Percentiles rank a stretch among this genome's conserved stretches.
Evolutionary conservation across 2,113 vertebrate genomes (phyloP).

Genomic region (Festucalex cinctus): DNA sequence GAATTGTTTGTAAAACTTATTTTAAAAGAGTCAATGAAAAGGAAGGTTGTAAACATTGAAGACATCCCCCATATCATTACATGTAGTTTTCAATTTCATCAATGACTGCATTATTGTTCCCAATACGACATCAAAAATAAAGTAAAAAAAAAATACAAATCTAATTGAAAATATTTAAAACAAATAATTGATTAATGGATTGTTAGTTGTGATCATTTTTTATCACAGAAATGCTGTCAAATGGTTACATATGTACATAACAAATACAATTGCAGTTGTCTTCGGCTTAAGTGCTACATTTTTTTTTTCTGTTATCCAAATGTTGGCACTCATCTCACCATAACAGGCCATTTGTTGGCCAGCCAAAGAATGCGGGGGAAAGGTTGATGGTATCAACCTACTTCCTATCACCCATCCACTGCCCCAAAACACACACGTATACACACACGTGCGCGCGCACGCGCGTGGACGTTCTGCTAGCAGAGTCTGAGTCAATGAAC

Average conservation of each 20-base stretch:
- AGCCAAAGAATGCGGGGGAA: constrained; percentile 66
- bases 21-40: neutral
- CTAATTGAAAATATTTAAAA: too few relatives aligned
- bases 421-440: constrained; percentile 32
- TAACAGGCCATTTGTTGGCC: constrained; percentile 17
- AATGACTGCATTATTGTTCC: too few relatives aligned
- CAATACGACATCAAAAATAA: too few relatives aligned
- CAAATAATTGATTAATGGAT: neutral
- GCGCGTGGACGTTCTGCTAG: constrained; percentile 12
- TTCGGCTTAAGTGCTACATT: neutral
- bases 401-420: constrained; percentile 59
- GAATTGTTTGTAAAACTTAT: too few relatives aligned
- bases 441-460: constrained; percentile 7
- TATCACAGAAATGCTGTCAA: neutral
- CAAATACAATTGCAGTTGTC: neutral
- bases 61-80: too few relatives aligned
- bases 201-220: neutral
- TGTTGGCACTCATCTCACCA: constrained; percentile 7
- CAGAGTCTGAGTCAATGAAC: constrained; percentile 55
- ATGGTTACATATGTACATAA: neutral
- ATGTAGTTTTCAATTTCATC: too few relatives aligned
- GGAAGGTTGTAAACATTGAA: neutral
- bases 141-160: too few relatives aligned
- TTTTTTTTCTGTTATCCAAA: constrained; percentile 1
- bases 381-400: constrained; percentile 55